Conservation (phyloP, 2,113 vertebrate species). For the Coturnix japonica region DNA sequence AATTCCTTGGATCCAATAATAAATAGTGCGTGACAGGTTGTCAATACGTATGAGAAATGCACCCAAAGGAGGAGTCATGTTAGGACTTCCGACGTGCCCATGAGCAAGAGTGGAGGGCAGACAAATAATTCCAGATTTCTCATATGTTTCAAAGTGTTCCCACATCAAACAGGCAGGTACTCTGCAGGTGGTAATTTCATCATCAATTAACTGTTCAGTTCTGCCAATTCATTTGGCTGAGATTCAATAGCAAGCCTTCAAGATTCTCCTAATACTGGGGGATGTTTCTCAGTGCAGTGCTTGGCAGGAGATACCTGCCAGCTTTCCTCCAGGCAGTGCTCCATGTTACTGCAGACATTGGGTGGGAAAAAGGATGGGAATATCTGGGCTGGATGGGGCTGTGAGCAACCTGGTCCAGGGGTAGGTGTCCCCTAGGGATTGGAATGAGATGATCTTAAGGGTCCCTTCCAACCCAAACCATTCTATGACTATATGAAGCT, state of each 20-base stretch:
- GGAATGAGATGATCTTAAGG: too few relatives aligned
- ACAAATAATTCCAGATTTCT: background rate
- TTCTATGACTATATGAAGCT: too few relatives aligned
- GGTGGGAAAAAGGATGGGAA: background rate
- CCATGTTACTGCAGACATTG: accelerated
- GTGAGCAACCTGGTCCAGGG: too few relatives aligned
- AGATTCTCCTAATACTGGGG: background rate
- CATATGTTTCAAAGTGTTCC: background rate
- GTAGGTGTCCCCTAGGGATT: background rate
- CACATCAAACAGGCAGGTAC: background rate
- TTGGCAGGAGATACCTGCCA: background rate
- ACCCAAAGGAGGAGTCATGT: background rate
- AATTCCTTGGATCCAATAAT: background rate
- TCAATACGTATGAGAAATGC: background rate
- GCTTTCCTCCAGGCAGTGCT: background rate
- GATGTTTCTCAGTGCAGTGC: background rate
- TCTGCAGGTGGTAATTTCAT: background rate
- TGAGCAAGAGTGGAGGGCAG: background rate
- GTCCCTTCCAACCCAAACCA: too few relatives aligned
- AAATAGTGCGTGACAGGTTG: background rate
- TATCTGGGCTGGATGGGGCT: too few relatives aligned
- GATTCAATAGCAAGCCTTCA: background rate
- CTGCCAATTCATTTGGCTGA: background rate
- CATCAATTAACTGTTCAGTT: background rate
- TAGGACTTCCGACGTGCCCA: background rate